Evolutionary conservation across 2,888 invertebrate genomes (phyloP).

Genomic region (Campoplex nolae): DNA sequence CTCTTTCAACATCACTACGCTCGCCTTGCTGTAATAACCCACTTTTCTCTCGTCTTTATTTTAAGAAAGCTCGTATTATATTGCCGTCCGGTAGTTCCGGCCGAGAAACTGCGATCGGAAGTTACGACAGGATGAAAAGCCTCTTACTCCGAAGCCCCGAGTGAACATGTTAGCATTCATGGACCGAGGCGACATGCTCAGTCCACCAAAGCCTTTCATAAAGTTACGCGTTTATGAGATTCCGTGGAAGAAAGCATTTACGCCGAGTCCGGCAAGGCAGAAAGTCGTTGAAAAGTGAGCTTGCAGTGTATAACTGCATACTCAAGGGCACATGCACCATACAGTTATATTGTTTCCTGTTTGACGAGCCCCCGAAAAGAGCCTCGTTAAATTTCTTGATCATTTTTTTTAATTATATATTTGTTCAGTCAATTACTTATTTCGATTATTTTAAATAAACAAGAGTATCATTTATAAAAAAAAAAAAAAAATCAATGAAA

Average conservation of each 20-base stretch:
- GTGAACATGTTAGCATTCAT: constrained; percentile 30
- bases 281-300: constrained; percentile 18
- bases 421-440: neutral
- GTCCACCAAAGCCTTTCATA: constrained; percentile 51
- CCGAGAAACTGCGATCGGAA: constrained; percentile 37
- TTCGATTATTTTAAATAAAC: neutral
- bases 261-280: constrained; percentile 23
- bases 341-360: neutral
- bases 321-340: neutral
- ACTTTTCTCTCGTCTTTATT: constrained; percentile 7
- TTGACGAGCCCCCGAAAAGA: constrained; percentile 1
- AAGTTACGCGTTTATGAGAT: constrained; percentile 49
- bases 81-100: constrained; percentile 19
- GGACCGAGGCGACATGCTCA: constrained; percentile 14
- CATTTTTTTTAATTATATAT: neutral
- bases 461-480: too few species aligned
- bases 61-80: constrained; percentile 19
- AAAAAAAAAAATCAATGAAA: neutral
- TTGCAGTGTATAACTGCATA: neutral
- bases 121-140: constrained; percentile 32
- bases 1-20: neutral
- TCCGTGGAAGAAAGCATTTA: constrained; percentile 39
- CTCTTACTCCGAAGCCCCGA: constrained; percentile 13
- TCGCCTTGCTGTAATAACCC: neutral
- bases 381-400: neutral